Percentiles rank a stretch among this genome's conserved stretches.
Evolutionary conservation across 2,797 vertebrate species (phyloP).

Genomic region (Buceros bicornis): DNA sequence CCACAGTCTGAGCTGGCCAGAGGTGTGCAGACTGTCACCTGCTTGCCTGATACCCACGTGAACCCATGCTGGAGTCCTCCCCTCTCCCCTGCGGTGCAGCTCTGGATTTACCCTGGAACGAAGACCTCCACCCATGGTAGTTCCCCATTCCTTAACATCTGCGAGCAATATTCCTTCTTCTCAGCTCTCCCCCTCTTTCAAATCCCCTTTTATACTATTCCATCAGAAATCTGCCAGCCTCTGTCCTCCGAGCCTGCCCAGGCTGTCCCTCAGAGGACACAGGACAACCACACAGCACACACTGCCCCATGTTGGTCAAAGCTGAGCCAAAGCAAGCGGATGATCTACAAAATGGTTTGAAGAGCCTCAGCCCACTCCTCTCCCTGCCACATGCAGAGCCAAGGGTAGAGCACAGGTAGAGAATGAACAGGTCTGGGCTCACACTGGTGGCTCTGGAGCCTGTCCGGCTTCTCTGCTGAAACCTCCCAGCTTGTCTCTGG

Average conservation of each 20-base stretch:
- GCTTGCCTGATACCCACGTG: not conserved
- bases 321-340: not conserved
- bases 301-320: not conserved
- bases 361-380: not conserved
- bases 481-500: not conserved
- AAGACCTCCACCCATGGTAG: not conserved
- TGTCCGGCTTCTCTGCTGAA: not conserved
- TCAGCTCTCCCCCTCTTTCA: not conserved
- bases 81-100: not conserved
- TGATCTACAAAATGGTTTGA: not conserved
- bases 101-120: not conserved
- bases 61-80: not conserved
- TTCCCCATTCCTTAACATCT: fast-evolving
- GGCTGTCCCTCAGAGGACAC: not conserved
- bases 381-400: fast-evolving
- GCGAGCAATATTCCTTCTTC: not conserved
- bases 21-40: not conserved
- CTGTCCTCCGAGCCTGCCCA: not conserved
- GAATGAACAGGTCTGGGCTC: not conserved
- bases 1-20: not conserved
- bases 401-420: not conserved
- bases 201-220: not conserved
- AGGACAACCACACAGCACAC: not conserved
- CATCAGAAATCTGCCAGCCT: not conserved
- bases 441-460: not conserved